Conservation (phyloP, 2,888 invertebrate species). For the Caenorhabditis japonica region DNA sequence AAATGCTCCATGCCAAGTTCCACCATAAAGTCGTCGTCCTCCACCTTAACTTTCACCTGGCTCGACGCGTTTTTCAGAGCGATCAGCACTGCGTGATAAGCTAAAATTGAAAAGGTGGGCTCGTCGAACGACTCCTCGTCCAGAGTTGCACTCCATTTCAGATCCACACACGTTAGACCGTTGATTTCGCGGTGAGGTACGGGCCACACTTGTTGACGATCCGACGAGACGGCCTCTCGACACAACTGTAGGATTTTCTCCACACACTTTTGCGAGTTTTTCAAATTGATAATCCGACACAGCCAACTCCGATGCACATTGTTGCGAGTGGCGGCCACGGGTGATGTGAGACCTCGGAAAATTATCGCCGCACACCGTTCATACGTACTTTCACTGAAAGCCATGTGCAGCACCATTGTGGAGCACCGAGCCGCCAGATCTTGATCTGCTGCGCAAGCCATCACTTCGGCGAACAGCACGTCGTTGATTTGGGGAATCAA, state of each 20-base stretch:
- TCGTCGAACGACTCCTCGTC: constrained; percentile 24
- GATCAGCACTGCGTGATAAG: constrained; percentile 31
- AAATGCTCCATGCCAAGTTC: constrained; percentile 9
- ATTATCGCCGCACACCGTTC: constrained; percentile 15
- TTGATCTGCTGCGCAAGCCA: constrained; percentile 25
- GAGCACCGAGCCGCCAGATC: constrained; percentile 25
- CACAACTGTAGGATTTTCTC: constrained; percentile 14
- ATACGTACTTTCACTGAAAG: background rate
- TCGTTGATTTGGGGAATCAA: constrained; percentile 12
- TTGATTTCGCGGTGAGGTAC: constrained; percentile 15
- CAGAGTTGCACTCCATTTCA: constrained; percentile 26
- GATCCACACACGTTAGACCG: constrained; percentile 28
- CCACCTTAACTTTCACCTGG: constrained; percentile 11
- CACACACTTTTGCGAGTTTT: constrained; percentile 16
- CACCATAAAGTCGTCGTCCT: background rate
- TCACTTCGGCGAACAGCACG: constrained; percentile 10
- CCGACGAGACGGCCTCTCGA: background rate
- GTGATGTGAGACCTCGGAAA: constrained; percentile 22
- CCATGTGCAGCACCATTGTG: constrained; percentile 10
- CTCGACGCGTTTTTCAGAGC: constrained; percentile 9
- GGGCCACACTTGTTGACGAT: constrained; percentile 16
- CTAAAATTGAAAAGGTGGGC: constrained; percentile 3
- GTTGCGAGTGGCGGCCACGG: constrained; percentile 9
- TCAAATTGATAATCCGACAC: constrained; percentile 23
- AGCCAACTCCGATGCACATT: constrained; percentile 39